Evolutionary conservation across 2,797 vertebrate species (phyloP), one percentile per base, ranked within the genome.

Genomic region (Epinephelus malabaricus): DNA sequence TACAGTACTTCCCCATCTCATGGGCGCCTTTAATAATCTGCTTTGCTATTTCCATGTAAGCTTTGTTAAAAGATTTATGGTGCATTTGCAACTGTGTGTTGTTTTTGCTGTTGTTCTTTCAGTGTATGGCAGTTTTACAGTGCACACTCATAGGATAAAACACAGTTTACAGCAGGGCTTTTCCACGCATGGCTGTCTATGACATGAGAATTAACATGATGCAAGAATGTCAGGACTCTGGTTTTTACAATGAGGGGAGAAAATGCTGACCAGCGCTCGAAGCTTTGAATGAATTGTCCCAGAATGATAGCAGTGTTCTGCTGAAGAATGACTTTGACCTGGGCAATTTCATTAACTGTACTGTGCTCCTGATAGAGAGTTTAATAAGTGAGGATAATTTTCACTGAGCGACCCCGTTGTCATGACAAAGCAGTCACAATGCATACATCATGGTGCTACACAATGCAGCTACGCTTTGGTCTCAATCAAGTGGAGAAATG

Each of bases 61-160:
- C 91, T 93, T 92, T 92, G 91, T 93, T 93, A 92, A 95, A 95
- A 95, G 86, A 95, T 94, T 93, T 91, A 94, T 90, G 81, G 83
- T 74, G 82, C 84, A 89, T 90, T 89, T 87, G 88, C 92, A 94
- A 93, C 89, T 79, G 56, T 80, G 66, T 59, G 4, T 61, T 73
- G 86, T 25, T 85, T 83, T 79, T 47, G 56, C 69, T 3, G 50
- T 69, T 54, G 55, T 77, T 83, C 46, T 51, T 34, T 75, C 55
- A 11, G n/a, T 43, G 74, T 50, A 30, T 12, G 7, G 49, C 51
- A 14, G 63, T 85, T 77, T 71, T 83, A 83, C 59, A 63, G 43
- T 47, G 30, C 34, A 38, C 50, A 72, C 81, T 69, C 17, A 58
- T 8, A 19, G 49, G 77, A 83, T 86, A 47, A 73, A 67, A 54